phyloP scores from a whole-genome alignment of 1,140 invertebrate genomes.

The Proales similis region DNA sequence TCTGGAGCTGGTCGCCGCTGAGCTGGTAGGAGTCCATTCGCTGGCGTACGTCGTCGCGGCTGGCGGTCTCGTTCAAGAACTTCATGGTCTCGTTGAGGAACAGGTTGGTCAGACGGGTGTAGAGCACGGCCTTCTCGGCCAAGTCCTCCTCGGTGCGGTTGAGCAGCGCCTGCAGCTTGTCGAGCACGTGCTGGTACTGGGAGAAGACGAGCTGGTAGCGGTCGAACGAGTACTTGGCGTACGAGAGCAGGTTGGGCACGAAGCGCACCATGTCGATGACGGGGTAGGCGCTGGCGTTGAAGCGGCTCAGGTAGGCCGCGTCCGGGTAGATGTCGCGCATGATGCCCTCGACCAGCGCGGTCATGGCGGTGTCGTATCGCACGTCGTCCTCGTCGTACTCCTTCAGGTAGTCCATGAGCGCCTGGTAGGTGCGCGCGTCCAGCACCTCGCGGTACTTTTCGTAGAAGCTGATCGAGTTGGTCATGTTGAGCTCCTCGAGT shows the following conservation, averaged over 20 bases:
- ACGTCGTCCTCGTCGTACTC: neutral
- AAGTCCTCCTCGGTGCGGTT: neutral
- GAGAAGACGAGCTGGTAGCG: conserved; percentile 13
- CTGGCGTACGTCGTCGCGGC: too few species aligned
- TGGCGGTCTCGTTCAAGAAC: neutral
- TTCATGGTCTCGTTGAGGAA: conserved; percentile 7
- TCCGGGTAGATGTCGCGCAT: conserved; percentile 31
- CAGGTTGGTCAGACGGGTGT: neutral
- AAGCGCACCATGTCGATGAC: neutral
- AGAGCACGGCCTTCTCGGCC: neutral
- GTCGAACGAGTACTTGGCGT: conserved; percentile 7
- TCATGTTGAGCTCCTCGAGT: neutral
- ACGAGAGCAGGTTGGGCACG: conserved; percentile 13
- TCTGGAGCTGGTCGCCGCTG: too few species aligned
- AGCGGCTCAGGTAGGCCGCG: conserved; percentile 13
- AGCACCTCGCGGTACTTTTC: conserved; percentile 1
- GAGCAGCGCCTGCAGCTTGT: neutral
- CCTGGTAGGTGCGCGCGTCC: neutral
- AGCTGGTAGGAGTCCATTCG: too few species aligned
- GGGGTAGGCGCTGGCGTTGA: conserved; percentile 1
- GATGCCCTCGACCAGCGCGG: conserved; percentile 12
- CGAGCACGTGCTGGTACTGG: conserved; percentile 9
- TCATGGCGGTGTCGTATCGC: conserved; percentile 4
- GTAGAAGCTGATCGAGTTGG: neutral
- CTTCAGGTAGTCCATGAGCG: conserved; percentile 6